These are phyloP conservation scores for Plecotus auritus DNA, from an alignment of 2,113 vertebrate genomes.

Conservation along the genomic window DNA sequence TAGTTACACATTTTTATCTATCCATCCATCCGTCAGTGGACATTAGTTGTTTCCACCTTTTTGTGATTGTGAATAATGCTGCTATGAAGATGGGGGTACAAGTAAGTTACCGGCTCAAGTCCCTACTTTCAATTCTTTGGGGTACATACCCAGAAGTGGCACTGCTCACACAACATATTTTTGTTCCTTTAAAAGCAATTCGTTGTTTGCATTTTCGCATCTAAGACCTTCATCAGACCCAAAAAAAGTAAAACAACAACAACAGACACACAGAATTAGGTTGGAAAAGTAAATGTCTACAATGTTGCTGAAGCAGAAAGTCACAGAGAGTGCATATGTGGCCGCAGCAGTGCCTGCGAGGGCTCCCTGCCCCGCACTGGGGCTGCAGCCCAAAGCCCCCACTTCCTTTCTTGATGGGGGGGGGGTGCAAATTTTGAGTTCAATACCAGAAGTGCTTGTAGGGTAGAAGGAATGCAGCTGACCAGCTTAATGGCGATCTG, in stretches of 20 bases:
- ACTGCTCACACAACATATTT: conserved; percentile 9
- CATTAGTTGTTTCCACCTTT: not conserved
- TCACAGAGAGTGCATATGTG: rapidly evolving
- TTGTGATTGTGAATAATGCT: not conserved
- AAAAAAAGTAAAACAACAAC: not conserved
- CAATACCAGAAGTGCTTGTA: not conserved
- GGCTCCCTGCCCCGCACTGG: rapidly evolving
- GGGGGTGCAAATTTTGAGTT: not conserved
- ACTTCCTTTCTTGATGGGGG: not conserved
- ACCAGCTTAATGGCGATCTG: not conserved
- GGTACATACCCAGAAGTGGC: not conserved
- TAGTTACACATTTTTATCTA: not conserved
- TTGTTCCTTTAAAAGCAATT: conserved; percentile 9
- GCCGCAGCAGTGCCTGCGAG: not conserved
- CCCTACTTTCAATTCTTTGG: not conserved
- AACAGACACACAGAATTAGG: not conserved
- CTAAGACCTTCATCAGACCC: not conserved
- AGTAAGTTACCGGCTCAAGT: not conserved
- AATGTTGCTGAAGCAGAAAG: not conserved
- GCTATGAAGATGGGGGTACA: not conserved
- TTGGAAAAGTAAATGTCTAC: not conserved
- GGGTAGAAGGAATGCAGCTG: not conserved
- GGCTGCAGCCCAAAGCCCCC: not conserved
- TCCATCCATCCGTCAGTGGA: not conserved
- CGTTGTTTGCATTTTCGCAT: not conserved